Conservation (phyloP, 2,888 invertebrate genomes). For the Diarsia brunnea region DNA sequence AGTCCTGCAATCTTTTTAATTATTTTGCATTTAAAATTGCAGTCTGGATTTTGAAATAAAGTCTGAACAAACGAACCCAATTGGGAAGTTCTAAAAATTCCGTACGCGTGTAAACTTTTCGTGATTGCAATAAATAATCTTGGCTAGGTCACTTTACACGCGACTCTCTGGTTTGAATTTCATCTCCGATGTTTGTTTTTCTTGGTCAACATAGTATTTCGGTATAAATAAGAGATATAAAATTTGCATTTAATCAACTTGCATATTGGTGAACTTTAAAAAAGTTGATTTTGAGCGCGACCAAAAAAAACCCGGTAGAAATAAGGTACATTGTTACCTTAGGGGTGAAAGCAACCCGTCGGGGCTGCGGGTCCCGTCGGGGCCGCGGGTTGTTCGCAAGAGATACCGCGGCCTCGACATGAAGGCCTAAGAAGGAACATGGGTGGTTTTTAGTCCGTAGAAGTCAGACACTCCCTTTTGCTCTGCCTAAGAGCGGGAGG, state of each 20-base stretch:
- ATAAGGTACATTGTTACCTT: not conserved
- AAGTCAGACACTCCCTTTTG: too few species aligned
- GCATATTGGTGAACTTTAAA: not conserved
- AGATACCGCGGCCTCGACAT: too few species aligned
- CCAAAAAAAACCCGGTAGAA: not conserved
- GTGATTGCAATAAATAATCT: constrained; percentile 4
- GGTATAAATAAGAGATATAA: not conserved
- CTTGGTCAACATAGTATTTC: not conserved
- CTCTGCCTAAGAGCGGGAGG: too few species aligned
- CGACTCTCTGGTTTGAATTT: not conserved
- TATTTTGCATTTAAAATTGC: not conserved
- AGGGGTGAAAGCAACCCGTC: too few species aligned
- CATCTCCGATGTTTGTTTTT: not conserved
- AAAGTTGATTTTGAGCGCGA: not conserved
- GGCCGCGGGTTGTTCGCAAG: too few species aligned
- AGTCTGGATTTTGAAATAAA: not conserved
- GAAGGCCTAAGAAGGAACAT: too few species aligned
- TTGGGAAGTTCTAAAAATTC: not conserved
- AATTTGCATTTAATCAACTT: not conserved
- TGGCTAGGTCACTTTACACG: not conserved
- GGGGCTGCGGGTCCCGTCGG: too few species aligned
- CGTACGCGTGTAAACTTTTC: not conserved
- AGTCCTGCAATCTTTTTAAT: not conserved
- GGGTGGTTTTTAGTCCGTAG: too few species aligned
- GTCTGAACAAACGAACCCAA: not conserved